Evolutionary conservation across 2,888 invertebrate genomes (phyloP).

Genomic region (Opisthograptis luteolata): DNA sequence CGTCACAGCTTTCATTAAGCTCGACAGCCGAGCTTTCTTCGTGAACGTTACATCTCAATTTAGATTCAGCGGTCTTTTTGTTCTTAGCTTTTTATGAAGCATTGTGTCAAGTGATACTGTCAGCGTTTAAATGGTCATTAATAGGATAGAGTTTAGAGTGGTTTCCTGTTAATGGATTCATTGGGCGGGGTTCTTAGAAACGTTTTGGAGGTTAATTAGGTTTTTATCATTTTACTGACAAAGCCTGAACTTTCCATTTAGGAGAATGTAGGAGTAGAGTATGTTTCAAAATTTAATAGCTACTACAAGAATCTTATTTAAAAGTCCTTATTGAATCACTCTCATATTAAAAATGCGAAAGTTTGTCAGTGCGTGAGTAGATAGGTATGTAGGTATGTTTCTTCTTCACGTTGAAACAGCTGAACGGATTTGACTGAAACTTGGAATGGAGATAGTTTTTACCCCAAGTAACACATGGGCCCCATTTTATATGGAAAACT

Average conservation of each 20-base stretch:
- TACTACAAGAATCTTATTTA: no score
- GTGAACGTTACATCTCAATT: constrained; percentile 34
- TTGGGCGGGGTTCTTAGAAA: constrained; percentile 23
- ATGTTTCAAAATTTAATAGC: no score
- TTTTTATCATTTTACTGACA: constrained; percentile 6
- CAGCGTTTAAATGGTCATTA: constrained; percentile 39
- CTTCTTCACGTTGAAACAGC: no score
- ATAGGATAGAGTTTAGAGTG: constrained; percentile 24
- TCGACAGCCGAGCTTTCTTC: constrained; percentile 36
- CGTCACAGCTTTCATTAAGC: constrained; percentile 37
- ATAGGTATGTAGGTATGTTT: no score
- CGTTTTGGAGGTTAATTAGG: constrained; percentile 13
- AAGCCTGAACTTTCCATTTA: background rate
- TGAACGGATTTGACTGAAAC: no score
- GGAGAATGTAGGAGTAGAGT: no score
- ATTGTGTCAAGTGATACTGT: constrained; percentile 18
- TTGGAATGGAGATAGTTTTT: no score
- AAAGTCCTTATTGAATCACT: no score
- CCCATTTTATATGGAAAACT: background rate
- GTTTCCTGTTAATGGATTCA: constrained; percentile 23
- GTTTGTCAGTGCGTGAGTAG: no score
- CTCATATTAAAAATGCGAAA: no score
- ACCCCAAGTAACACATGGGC: no score
- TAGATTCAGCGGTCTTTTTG: constrained; percentile 28
- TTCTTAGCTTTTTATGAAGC: constrained; percentile 23